Evolutionary conservation across 1,140 invertebrate species (phyloP), one percentile per base, ranked within the genome.

Genomic region (Andricus grossulariae): DNA sequence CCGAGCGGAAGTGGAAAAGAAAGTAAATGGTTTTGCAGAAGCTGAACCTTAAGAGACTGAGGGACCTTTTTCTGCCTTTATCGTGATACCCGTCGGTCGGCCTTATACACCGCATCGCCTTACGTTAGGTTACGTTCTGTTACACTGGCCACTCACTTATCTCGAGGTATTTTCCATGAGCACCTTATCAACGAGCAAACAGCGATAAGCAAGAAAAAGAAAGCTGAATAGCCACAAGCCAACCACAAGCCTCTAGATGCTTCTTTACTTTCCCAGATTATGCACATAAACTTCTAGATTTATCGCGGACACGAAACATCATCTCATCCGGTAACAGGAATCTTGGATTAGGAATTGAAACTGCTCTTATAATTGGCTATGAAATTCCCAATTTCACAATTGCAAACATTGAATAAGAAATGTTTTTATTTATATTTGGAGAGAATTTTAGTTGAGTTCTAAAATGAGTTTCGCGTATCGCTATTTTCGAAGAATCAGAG

Each of bases 101-200:
- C 60, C 39, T 66, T 66, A 66, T 66, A 55, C 39, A 45, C 39
- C 82, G 72, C 50, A 49, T 71, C 50, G 57, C 18, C 21, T 25
- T 66, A 39, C 75, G 74, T 71, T 50, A 57, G 74, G 52, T 82
- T 82, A 76, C 21, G 13, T 32, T 21, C 55, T 21, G 50, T 76
- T 32, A 55, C 66, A 50, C 73, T 75, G 80, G 39, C 7, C 10
- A 45, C 8, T 21, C 50, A 71, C 52, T 83, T 85, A 78, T 84
- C 80, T 25, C 76, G 21, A 73, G 77, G 74, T 82, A 86, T 84
- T 84, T 80, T 85, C 71, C 70, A 75, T 32, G 18, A 15, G 16
- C 25, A 71, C 57, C 71, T 83, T 85, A 85, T 84, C 83, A 84
- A 15, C 57, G 71, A 83, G 83, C 79, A 85, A 86, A 86, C 75